Percentiles rank a stretch among this genome's conserved stretches.
phyloP scores from a whole-genome alignment of 2,888 invertebrate genomes.

The Pyrrhosoma nymphula region DNA sequence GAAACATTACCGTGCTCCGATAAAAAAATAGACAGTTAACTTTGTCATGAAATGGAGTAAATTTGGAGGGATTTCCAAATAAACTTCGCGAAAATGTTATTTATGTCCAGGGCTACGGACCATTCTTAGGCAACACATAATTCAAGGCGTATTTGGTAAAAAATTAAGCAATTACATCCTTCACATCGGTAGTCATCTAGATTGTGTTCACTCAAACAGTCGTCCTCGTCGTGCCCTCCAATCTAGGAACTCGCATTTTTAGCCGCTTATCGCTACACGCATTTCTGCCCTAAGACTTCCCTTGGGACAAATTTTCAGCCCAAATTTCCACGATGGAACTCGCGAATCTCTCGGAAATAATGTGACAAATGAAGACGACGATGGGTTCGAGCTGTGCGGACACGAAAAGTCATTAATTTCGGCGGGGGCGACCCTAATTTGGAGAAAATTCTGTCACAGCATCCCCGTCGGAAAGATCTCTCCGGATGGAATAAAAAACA shows the following conservation, averaged over 20 bases:
- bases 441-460: background rate
- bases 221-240: background rate
- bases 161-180: too few species aligned
- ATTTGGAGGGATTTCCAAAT: too few species aligned
- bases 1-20: too few species aligned
- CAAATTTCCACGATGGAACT: background rate
- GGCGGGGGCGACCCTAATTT: background rate
- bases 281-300: background rate
- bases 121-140: too few species aligned
- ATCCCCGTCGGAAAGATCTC: background rate
- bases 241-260: background rate
- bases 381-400: background rate
- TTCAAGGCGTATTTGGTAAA: too few species aligned
- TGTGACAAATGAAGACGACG: background rate
- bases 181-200: background rate
- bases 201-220: background rate
- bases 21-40: too few species aligned
- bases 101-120: too few species aligned
- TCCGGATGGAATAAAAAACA: background rate
- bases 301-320: background rate
- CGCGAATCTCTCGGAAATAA: background rate
- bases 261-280: background rate
- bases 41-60: too few species aligned
- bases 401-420: background rate
- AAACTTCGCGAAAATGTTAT: too few species aligned